phyloP scores from a whole-genome alignment of 2,797 vertebrate species.

The Cheirogaleus major region DNA sequence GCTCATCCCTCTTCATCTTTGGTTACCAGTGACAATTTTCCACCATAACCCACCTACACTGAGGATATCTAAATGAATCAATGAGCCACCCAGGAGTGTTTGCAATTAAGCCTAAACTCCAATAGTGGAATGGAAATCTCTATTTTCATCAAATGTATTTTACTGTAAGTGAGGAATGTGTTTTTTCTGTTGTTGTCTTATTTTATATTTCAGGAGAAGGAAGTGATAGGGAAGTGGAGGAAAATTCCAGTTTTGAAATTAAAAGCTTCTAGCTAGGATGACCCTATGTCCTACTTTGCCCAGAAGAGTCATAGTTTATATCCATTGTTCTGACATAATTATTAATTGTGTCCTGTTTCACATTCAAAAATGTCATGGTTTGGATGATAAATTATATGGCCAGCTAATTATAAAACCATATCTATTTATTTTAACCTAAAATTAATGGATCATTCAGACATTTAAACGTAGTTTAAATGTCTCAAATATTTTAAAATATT shows the following conservation, averaged over 20 bases:
- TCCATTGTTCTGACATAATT: slow-evolving; percentile 14
- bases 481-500: background rate
- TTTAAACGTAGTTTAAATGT: background rate
- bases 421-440: background rate
- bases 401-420: slow-evolving; percentile 28
- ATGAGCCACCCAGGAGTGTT: background rate
- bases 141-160: background rate
- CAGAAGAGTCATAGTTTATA: background rate
- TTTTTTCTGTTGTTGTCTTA: background rate
- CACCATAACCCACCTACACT: accelerated
- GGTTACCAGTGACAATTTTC: background rate
- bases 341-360: slow-evolving; percentile 33
- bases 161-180: background rate
- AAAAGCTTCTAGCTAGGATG: background rate
- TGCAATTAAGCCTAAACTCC: background rate
- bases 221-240: accelerated
- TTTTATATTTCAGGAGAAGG: background rate
- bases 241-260: background rate
- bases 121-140: background rate
- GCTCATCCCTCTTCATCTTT: background rate
- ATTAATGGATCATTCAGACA: background rate
- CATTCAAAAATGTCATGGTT: background rate
- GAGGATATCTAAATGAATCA: background rate
- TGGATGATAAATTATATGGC: background rate
- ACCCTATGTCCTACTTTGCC: background rate